Evolutionary conservation across 2,888 invertebrate genomes (phyloP), one percentile per base, ranked within the genome.

Genomic region (Acleris literana): DNA sequence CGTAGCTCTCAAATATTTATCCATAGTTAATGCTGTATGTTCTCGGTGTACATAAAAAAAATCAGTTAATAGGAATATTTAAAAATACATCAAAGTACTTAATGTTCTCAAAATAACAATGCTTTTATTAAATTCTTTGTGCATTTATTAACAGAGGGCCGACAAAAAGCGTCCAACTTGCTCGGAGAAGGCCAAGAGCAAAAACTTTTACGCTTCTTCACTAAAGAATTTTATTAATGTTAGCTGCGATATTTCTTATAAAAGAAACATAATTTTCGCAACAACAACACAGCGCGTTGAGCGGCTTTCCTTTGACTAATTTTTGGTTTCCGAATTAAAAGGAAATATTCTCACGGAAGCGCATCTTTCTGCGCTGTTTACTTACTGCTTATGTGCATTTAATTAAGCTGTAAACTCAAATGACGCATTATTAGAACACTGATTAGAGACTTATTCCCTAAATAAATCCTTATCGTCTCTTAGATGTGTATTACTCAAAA

Each of bases 91-190:
- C 49, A 64, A 59, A 60, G 43, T 43, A 22, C 43, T 51, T 49
- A 18, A 55, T 29, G 18, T 51, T 49, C 53, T 13, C 48, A 43
- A 44, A 60, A 29, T 43, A 33, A 43, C 85, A 85, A 86, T 82
- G 84, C 84, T 87, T 84, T 89, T 91, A 90, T 91, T 90, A 91
- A 92, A 90, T 91, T 90, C 88, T 81, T 85, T 80, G 80, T 83
- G 82, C 83, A 86, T 85, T 75, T 88, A 85, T 87, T 82, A 84
- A 83, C 79, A 81, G 80, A 82, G 79, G 79, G 81, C 76, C 63
- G 63, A 69, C 64, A 85, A 84, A 86, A 88, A 86, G 80, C 79
- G 81, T 80, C 72, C 76, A 80, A 83, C 82, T 84, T 82, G 81
- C 79, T 79, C 75, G 75, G 79, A 80, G 79, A 79, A 82, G 78